Base-by-base conservation (phyloP, 2,888 invertebrate genomes). In the Dromius quadrimaculatus region DNA sequence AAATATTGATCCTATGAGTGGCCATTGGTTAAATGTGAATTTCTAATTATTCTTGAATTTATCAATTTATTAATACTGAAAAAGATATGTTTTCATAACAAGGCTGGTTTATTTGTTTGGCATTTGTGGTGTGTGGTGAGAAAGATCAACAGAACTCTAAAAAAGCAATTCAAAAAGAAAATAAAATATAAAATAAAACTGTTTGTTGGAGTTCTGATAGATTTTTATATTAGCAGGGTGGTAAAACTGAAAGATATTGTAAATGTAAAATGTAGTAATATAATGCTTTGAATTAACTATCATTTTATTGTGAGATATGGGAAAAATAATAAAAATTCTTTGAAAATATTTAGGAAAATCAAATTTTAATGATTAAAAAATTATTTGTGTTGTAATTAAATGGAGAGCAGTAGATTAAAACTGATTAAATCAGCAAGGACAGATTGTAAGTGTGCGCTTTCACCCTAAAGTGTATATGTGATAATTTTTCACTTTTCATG, bases 351-450 rank as follows among this genome's bases (percentile, higher is more conserved):
- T 28, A 28, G 59, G 36, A 59, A 45, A 38, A 50, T 38, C 11
- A 23, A 45, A 63, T 43, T 41, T 38, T 66, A 66, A 66, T 57
- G 57, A 66, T 50, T 66, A 66, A 66, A 50, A 66, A 66, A 66
- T 66, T 66, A 66, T 57, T 68, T 62, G 11, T 62, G 62, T 41
- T 62, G 36, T 61, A 61, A 38, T 22, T 9, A 61, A 38, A 59
- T 57, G 17, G 57, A 32, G 38, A 45, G 23, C 57, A 41, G 66
- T 68, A 36, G 22, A 15, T 28, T 43, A 28, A 50, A 50, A 43
- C 66, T 68, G 68, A 68, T 68, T 19, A 68, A 57, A 68, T 66
- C 66, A 68, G 68, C 47, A 19, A 41, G 32, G 28, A 38, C 23
- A n/a, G 32, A 47, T 54, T 34, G 47, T 54, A 59, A 59, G 59